Conservation (phyloP, 37 sponge, comb jelly and placozoan genomes). For the Tethya wilhelma region DNA sequence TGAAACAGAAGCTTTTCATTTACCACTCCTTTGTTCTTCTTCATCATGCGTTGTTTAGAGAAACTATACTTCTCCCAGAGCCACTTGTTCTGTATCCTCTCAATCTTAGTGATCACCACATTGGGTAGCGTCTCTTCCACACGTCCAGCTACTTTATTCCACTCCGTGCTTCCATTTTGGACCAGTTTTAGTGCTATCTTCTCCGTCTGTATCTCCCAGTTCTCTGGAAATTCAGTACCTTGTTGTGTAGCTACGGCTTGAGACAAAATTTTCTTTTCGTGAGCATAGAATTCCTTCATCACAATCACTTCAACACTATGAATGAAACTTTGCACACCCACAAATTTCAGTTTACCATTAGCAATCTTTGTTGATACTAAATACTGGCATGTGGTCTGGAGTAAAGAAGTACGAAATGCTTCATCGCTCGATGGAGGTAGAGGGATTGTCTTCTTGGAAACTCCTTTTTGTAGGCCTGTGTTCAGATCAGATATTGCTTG, state of each 20-base stretch:
- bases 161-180: slow-evolving; percentile 13
- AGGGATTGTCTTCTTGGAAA: background rate
- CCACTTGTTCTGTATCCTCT: slow-evolving; percentile 79
- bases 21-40: slow-evolving; percentile 34
- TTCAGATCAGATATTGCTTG: background rate
- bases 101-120: slow-evolving; percentile 10
- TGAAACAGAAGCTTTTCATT: slow-evolving; percentile 72
- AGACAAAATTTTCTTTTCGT: background rate
- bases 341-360: background rate
- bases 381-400: background rate
- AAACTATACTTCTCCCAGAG: slow-evolving; percentile 61
- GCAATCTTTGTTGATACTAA: background rate
- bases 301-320: background rate
- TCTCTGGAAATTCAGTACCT: slow-evolving; percentile 1
- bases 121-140: slow-evolving; percentile 21
- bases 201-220: slow-evolving; percentile 41
- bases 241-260: background rate
- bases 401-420: background rate
- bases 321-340: background rate
- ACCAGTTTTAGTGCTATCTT: slow-evolving; percentile 19
- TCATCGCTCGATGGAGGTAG: background rate
- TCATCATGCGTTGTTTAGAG: slow-evolving; percentile 38
- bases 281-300: background rate
- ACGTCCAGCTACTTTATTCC: background rate
- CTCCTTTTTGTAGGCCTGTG: background rate